phyloP scores from a whole-genome alignment of 1,140 invertebrate genomes.

The Rhopalosiphum padi region DNA sequence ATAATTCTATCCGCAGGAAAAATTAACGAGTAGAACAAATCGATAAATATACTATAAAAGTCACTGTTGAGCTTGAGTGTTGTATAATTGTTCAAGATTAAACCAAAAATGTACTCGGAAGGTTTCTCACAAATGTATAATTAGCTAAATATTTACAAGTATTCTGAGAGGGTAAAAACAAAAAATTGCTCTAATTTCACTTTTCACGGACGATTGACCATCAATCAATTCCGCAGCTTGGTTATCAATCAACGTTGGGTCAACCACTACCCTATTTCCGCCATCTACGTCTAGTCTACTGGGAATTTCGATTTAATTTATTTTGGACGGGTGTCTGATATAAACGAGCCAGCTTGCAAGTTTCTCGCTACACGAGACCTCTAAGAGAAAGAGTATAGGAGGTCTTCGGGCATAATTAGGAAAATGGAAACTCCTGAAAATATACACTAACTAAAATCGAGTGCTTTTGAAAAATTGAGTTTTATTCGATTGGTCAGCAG shows the following conservation, averaged over 20 bases:
- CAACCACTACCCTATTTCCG: constrained; percentile 9
- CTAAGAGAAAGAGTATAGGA: background rate
- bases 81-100: background rate
- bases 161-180: background rate
- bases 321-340: constrained; percentile 50
- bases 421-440: constrained; percentile 28
- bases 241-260: constrained; percentile 57
- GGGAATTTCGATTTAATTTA: constrained; percentile 57
- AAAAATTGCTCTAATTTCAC: constrained; percentile 52
- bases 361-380: constrained; percentile 2
- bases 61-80: background rate
- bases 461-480: constrained; percentile 47
- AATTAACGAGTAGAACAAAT: background rate
- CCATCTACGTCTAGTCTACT: constrained; percentile 14
- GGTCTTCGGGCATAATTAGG: constrained; percentile 27
- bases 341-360: constrained; percentile 55
- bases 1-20: background rate
- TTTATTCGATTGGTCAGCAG: constrained; percentile 45
- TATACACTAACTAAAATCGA: constrained; percentile 15
- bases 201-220: constrained; percentile 53
- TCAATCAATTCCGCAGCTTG: constrained; percentile 43
- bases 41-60: background rate
- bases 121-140: background rate
- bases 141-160: background rate
- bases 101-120: background rate